Evolutionary conservation across 1,140 invertebrate genomes (phyloP).

Genomic region (Diprion similis): DNA sequence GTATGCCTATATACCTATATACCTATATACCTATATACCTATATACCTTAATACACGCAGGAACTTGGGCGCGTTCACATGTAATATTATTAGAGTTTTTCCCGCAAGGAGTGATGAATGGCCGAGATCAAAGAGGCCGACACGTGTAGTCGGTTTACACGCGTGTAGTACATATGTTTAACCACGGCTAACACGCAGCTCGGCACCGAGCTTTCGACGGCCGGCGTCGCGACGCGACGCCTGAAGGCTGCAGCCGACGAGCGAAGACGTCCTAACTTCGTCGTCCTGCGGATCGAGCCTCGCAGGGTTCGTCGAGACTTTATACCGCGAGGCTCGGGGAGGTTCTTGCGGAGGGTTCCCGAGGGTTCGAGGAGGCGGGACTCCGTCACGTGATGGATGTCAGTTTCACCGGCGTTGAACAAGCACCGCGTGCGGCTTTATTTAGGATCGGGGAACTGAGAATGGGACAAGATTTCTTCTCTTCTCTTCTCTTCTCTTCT

Average conservation of each 20-base stretch:
- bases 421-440: conserved; percentile 6
- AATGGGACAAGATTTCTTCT: not conserved
- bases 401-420: not conserved
- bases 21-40: no score
- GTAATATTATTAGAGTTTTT: conserved; percentile 61
- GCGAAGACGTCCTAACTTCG: no score
- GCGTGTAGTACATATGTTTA: conserved; percentile 61
- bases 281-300: not conserved
- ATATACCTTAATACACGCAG: not conserved
- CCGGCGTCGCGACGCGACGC: not conserved
- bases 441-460: not conserved
- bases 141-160: conserved; percentile 57
- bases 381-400: not conserved
- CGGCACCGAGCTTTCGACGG: not conserved
- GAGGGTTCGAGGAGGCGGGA: conserved; percentile 6
- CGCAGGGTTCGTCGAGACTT: conserved; percentile 1
- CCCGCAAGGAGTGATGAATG: conserved; percentile 58
- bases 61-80: conserved; percentile 22
- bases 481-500: not conserved
- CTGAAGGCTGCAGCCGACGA: no score
- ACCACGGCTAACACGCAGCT: conserved; percentile 26
- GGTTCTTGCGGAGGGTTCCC: not conserved
- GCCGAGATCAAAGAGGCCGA: conserved; percentile 56
- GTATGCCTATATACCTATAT: no score
- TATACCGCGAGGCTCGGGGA: not conserved